phyloP scores from a whole-genome alignment of 2,797 vertebrate species.

The Adrianichthys oophorus region DNA sequence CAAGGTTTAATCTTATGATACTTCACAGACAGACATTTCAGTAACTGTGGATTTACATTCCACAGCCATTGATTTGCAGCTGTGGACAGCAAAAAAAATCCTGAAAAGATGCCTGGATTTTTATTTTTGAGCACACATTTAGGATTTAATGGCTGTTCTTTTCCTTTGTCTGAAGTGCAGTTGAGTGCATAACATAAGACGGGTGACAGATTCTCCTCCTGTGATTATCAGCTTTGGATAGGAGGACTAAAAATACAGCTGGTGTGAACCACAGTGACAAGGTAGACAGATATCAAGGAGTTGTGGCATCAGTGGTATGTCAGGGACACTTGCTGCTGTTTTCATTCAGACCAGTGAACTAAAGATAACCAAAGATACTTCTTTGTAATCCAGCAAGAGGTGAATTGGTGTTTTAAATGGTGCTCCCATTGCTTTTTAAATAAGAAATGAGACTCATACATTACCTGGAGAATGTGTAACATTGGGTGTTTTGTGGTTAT shows the following conservation, averaged over 20 bases:
- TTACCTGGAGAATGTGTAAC: neutral
- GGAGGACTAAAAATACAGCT: constrained; percentile 78
- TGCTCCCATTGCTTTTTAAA: constrained; percentile 11
- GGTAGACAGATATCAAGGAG: constrained; percentile 69
- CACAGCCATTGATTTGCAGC: neutral
- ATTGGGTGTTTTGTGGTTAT: neutral
- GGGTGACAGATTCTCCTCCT: constrained; percentile 50
- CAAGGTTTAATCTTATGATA: no score
- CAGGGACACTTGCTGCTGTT: constrained; percentile 54
- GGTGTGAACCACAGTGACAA: constrained; percentile 65
- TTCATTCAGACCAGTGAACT: constrained; percentile 30
- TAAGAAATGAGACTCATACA: neutral
- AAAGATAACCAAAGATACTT: constrained; percentile 56
- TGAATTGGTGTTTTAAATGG: constrained; percentile 12
- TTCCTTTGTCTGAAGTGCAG: constrained; percentile 25
- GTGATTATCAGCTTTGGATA: constrained; percentile 65
- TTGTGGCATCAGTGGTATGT: constrained; percentile 57
- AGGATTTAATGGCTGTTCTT: constrained; percentile 16
- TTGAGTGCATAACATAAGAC: constrained; percentile 40
- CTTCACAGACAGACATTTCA: neutral
- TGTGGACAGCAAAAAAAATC: no score
- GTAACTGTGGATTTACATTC: neutral
- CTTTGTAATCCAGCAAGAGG: constrained; percentile 33
- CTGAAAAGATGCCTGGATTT: neutral
- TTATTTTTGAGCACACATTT: neutral